Conservation (phyloP, 2,888 invertebrate genomes). For the Zhuqinia jingwanae region DNA sequence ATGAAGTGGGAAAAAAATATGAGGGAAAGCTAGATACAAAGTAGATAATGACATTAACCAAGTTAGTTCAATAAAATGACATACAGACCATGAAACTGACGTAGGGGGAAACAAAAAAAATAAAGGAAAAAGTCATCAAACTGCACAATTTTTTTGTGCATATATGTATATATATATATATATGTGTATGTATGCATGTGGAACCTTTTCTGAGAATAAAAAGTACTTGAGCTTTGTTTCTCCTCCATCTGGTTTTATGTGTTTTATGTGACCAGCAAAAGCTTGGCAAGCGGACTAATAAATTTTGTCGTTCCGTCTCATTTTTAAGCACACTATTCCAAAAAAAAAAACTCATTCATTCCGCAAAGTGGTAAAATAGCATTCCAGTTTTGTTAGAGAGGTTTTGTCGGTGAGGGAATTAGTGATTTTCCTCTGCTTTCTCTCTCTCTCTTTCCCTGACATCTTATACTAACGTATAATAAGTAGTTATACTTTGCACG, state of each 20-base stretch:
- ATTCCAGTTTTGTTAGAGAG: neutral
- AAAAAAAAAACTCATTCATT: neutral
- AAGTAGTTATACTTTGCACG: neutral
- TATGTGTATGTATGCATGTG: neutral
- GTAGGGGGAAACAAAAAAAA: neutral
- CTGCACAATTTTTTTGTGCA: too few relatives aligned
- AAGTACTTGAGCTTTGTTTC: slow-evolving; percentile 34
- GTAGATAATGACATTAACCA: slow-evolving; percentile 46
- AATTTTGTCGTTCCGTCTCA: neutral
- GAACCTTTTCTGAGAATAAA: neutral
- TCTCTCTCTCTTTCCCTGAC: too few relatives aligned
- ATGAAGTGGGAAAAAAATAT: neutral
- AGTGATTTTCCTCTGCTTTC: too few relatives aligned
- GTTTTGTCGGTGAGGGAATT: neutral
- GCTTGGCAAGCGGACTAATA: slow-evolving; percentile 30
- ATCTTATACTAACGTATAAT: too few relatives aligned
- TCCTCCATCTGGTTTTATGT: slow-evolving; percentile 58
- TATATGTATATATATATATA: neutral
- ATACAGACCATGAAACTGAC: slow-evolving; percentile 19
- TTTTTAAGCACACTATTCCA: neutral
- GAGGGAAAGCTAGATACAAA: slow-evolving; percentile 23
- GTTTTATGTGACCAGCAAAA: slow-evolving; percentile 24
- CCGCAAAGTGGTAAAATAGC: neutral
- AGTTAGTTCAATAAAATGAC: slow-evolving; percentile 59
- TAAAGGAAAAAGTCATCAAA: neutral